Evolutionary conservation across 2,113 vertebrate genomes (phyloP), one percentile per base, ranked within the genome.

Genomic region (Python bivittatus): DNA sequence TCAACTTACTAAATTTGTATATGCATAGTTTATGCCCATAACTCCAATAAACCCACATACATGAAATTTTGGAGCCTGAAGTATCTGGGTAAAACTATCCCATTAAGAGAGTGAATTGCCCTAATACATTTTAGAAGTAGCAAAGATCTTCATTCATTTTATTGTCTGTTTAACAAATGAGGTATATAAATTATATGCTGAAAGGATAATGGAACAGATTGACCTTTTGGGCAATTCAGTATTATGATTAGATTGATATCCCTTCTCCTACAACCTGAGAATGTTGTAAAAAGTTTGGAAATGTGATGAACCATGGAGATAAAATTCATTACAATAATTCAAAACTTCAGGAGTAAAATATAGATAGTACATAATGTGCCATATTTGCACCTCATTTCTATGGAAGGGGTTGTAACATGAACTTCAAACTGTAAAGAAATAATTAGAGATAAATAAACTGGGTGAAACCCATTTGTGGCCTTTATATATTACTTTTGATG

Each of bases 211-310:
- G 48, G 25, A 96, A 64, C 92, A 96, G 93, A 92, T 96, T 95
- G 96, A 96, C 95, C 93, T 97, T 96, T 97, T 93, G 85, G 91
- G n/a, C 87, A 61, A 91, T 8, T 15, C 6, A 48, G 86, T 91
- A 38, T 96, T 93, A 91, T 92, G 89, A 93, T 94, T 95, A 85
- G 85, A 1, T 88, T 88, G 83, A n/a, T 48, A 95, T 91, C 90
- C 33, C 27, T 89, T 94, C 64, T 94, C 93, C 94, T 94, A 89
- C 84, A 91, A 90, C 54, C 4, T 91, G 58, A 96, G 95, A 93
- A 94, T 88, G 38, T 95, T 72, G 57, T 17, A 54, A 94, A 92
- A 91, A 94, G 11, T 13, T 33, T 85, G 54, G 38, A 72, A 20
- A 11, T 88, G 89, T 88, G 91, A 95, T 86, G 4, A 22, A 29